phyloP scores from a whole-genome alignment of 2,113 vertebrate species.

The Macaca fascicularis region DNA sequence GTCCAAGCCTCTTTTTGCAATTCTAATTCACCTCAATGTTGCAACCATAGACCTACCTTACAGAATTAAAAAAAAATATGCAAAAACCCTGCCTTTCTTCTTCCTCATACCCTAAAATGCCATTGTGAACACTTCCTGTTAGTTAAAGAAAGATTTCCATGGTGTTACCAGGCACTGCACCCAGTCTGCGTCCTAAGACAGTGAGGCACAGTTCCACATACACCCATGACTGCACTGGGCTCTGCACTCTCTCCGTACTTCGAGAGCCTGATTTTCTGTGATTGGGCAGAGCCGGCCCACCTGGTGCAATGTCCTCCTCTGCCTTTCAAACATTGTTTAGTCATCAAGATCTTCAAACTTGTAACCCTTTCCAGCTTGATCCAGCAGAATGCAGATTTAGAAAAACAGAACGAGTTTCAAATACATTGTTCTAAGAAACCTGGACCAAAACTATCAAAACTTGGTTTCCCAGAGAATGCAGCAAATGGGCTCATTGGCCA shows the following conservation, averaged over 20 bases:
- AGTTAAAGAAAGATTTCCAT: background rate
- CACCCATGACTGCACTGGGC: rapidly evolving
- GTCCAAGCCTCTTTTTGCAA: conserved; percentile 51
- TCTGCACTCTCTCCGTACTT: rapidly evolving
- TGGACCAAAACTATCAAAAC: background rate
- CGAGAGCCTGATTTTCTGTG: background rate
- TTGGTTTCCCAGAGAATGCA: background rate
- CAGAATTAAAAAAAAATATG: conserved; percentile 28
- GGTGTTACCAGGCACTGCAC: background rate
- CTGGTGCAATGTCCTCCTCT: conserved; percentile 41
- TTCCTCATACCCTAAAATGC: background rate
- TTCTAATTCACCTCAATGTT: conserved; percentile 38
- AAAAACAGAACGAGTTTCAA: background rate
- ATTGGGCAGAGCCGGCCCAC: background rate
- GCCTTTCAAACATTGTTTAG: background rate
- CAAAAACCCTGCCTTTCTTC: background rate
- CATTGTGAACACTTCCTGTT: background rate
- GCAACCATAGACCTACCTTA: background rate
- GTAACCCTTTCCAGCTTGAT: background rate
- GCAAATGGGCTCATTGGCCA: background rate
- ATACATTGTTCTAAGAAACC: background rate
- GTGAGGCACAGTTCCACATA: too few species aligned
- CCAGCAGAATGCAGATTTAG: background rate
- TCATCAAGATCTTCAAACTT: conserved; percentile 37
- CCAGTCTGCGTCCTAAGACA: background rate